Percentiles rank a stretch among this genome's conserved stretches.
These are phyloP conservation scores for Pyrgus malvae DNA, from an alignment of 2,888 invertebrate genomes.

Conservation along the genomic window DNA sequence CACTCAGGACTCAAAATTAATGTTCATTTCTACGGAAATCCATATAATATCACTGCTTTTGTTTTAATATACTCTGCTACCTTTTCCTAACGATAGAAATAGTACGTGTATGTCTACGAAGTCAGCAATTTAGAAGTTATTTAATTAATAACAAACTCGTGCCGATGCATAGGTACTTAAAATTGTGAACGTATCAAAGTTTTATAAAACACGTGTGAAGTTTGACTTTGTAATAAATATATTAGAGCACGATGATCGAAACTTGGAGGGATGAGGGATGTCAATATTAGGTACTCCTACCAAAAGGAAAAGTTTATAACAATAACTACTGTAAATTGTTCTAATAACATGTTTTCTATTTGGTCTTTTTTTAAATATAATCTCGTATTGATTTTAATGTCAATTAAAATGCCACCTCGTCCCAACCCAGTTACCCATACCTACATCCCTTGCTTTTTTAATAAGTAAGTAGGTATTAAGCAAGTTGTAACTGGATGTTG, in stretches of 20 bases:
- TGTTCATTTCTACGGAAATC: too few species aligned
- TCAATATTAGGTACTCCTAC: too few species aligned
- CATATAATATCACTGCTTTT: neutral
- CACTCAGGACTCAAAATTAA: too few species aligned
- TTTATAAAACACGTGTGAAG: neutral
- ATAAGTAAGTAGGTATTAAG: slow-evolving; percentile 19
- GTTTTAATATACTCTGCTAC: neutral
- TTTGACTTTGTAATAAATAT: neutral
- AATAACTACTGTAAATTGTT: neutral
- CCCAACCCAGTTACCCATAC: slow-evolving; percentile 15
- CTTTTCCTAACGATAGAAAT: neutral
- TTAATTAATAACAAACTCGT: neutral
- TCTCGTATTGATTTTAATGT: too few species aligned
- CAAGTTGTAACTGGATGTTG: slow-evolving; percentile 56
- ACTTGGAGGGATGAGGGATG: too few species aligned
- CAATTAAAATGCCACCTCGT: neutral
- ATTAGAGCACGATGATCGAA: neutral
- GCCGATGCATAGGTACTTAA: neutral
- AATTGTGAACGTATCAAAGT: neutral
- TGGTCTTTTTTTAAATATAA: neutral
- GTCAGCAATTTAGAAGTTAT: neutral
- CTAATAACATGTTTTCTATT: neutral
- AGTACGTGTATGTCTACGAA: neutral
- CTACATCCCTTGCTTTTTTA: slow-evolving; percentile 4
- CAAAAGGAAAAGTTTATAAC: too few species aligned